Evolutionary conservation across 2,797 vertebrate species (phyloP).

Genomic region (Liparis tanakae): DNA sequence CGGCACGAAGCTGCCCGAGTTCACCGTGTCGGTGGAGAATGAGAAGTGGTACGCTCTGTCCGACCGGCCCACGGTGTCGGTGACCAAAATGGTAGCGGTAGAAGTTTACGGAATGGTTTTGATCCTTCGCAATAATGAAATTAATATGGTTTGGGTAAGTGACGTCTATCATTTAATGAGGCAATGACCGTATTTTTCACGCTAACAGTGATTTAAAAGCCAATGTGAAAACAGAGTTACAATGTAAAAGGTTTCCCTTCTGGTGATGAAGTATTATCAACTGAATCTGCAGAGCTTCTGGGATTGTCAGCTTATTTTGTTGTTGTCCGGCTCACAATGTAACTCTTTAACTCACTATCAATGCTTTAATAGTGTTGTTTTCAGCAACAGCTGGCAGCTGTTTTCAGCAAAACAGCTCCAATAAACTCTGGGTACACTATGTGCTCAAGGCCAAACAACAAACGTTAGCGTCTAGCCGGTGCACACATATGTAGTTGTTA

Average conservation of each 20-base stretch:
- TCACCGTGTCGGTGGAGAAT: conserved; percentile 60
- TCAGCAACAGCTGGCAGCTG: not conserved
- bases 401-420: conserved; percentile 1
- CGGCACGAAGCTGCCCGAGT: conserved; percentile 36
- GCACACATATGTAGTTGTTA: not conserved
- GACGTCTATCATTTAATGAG: not conserved
- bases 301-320: not conserved
- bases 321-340: not conserved
- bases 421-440: not conserved
- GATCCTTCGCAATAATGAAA: conserved; percentile 48
- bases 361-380: not conserved
- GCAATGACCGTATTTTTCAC: no score
- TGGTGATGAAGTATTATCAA: not conserved
- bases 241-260: not conserved
- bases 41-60: conserved; percentile 42
- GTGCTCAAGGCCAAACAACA: not conserved
- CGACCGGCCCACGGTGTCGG: conserved; percentile 44
- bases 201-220: not conserved
- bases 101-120: conserved; percentile 49
- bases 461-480: not conserved
- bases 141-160: conserved; percentile 58
- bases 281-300: not conserved
- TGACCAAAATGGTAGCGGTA: conserved; percentile 54
- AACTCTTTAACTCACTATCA: not conserved
- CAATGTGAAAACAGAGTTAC: not conserved